Percentiles rank a stretch among this genome's conserved stretches.
Conservation (phyloP, 2,113 vertebrate genomes). For the Trematocara nigrifrons region DNA sequence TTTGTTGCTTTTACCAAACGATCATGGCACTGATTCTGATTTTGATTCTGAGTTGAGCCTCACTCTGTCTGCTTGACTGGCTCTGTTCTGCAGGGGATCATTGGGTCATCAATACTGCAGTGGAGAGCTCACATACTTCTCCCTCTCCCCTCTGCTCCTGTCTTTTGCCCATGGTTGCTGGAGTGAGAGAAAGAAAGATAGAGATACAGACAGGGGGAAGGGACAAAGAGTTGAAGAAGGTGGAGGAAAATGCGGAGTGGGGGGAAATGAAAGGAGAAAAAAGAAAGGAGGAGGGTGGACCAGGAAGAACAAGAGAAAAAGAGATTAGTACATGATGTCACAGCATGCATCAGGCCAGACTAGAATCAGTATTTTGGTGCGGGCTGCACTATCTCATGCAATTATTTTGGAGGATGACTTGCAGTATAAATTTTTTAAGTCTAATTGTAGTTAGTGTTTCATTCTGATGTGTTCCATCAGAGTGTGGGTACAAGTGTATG, state of each 20-base stretch:
- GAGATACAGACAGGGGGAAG: conserved; percentile 17
- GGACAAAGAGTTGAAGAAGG: conserved; percentile 25
- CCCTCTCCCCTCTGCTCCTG: conserved; percentile 59
- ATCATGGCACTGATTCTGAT: conserved; percentile 50
- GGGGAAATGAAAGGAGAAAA: not conserved
- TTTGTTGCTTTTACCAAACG: conserved; percentile 38
- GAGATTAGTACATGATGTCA: conserved; percentile 66
- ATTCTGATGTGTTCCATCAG: not conserved
- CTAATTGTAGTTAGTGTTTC: not conserved
- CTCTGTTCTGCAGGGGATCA: conserved; percentile 73
- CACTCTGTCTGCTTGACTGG: conserved; percentile 67
- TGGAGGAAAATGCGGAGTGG: not conserved
- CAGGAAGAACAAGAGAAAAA: conserved; percentile 52
- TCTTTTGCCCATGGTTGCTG: conserved; percentile 61
- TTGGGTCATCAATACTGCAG: conserved; percentile 76
- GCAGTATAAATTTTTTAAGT: conserved; percentile 34
- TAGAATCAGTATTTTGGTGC: conserved; percentile 55
- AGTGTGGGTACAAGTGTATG: not conserved
- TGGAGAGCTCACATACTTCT: conserved; percentile 66
- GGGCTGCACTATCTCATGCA: conserved; percentile 44
- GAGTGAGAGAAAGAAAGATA: conserved; percentile 24
- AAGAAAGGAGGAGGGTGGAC: conserved; percentile 38
- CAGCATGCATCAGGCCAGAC: conserved; percentile 47
- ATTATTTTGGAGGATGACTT: conserved; percentile 53
- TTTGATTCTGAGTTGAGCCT: conserved; percentile 66